phyloP scores from a whole-genome alignment of 2,888 invertebrate genomes.

The Rhimphoctona megacephalus region DNA sequence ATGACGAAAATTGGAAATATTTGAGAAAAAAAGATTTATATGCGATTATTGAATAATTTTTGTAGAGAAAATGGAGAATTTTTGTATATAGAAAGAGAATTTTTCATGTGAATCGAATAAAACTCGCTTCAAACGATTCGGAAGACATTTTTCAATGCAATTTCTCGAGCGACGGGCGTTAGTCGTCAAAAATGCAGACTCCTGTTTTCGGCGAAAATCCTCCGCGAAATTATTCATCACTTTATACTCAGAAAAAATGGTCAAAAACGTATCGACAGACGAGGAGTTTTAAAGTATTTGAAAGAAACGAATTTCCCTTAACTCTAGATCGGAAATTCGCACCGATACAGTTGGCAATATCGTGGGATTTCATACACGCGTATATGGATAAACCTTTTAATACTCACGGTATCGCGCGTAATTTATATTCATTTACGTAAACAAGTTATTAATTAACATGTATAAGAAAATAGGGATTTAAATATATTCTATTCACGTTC shows the following conservation, averaged over 20 bases:
- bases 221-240: neutral
- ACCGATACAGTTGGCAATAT: neutral
- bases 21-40: neutral
- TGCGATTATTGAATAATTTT: neutral
- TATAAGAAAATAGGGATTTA: neutral
- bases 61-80: neutral
- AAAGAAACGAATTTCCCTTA: neutral
- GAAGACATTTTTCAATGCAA: neutral
- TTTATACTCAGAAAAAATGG: neutral
- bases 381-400: neutral
- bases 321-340: neutral
- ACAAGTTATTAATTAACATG: slow-evolving; percentile 13
- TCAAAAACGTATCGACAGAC: neutral
- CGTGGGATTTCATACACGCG: neutral
- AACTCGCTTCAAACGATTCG: neutral
- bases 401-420: neutral
- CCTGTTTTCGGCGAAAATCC: neutral
- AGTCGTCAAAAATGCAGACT: neutral
- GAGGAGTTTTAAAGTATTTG: neutral
- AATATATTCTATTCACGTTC: slow-evolving; percentile 6
- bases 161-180: neutral
- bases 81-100: neutral
- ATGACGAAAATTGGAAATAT: neutral
- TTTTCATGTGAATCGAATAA: neutral
- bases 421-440: neutral